Evolutionary conservation across 2,888 invertebrate genomes (phyloP).

Genomic region (Sinelater perroti): DNA sequence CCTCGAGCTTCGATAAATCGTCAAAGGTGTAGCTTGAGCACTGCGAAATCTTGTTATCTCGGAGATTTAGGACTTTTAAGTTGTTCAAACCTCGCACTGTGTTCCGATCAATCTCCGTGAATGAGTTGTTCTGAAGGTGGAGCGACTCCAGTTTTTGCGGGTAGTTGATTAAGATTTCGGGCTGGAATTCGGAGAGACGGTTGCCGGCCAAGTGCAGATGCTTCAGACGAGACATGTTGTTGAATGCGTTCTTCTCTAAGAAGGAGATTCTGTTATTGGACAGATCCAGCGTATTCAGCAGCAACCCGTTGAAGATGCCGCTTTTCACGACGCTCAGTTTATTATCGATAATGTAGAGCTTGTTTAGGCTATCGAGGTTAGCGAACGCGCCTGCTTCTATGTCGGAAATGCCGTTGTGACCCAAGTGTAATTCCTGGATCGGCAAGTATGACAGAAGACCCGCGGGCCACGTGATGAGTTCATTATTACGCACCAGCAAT

Average conservation of each 20-base stretch:
- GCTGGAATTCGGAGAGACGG: constrained; percentile 13
- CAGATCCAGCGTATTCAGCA: constrained; percentile 2
- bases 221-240: constrained; percentile 12
- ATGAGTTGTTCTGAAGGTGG: constrained; percentile 14
- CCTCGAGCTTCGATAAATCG: constrained; percentile 14
- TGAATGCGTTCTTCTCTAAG: constrained; percentile 19
- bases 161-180: constrained; percentile 15
- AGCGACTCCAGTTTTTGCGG: constrained; percentile 2
- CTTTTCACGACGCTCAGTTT: not conserved
- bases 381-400: constrained; percentile 18
- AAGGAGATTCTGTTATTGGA: constrained; percentile 13
- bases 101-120: constrained; percentile 21
- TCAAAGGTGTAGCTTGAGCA: constrained; percentile 19
- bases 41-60: constrained; percentile 15
- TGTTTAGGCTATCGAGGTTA: not conserved
- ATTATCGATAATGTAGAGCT: constrained; percentile 5
- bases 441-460: constrained; percentile 1
- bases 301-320: constrained; percentile 21
- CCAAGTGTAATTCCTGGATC: constrained; percentile 9
- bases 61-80: constrained; percentile 22
- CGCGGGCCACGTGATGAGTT: not conserved
- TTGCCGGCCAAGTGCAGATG: constrained; percentile 22
- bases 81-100: constrained; percentile 20
- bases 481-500: not conserved
- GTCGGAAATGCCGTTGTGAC: not conserved